Base-by-base conservation (phyloP, 2,113 vertebrate genomes). In the Lophura nycthemera region DNA sequence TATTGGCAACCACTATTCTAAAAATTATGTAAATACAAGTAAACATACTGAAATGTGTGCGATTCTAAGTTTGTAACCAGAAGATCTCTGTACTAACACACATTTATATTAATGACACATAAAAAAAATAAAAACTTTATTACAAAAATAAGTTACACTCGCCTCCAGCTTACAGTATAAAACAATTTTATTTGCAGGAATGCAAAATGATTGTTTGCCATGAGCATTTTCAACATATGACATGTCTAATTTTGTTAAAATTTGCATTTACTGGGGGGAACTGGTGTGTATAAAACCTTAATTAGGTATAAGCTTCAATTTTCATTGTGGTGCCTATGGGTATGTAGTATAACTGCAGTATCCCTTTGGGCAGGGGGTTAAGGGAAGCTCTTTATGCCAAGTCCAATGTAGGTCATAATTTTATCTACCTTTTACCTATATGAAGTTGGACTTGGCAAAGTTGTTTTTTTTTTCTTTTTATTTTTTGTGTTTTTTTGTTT, bases 81-180 rank as follows among this genome's bases (percentile, higher is more conserved):
- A 98, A 97, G 98, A 97, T 98, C 97, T 98, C 98, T 98, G 97
- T 96, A 98, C 98, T 98, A 98, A 98, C 98, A 98, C 97, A 98
- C 98, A 98, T 98, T 98, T 98, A 98, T 98, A 98, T 98, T 98
- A 98, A 98, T 98, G 98, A 98, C 98, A 98, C 98, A 98, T 98
- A 98, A 98, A 98, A 98, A 98, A 98, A 99, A 99, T 99, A 99
- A 99, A 99, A 99, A 99, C 99, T 99, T 99, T 99, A 99, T 99
- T 99, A 99, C 99, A 99, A 99, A 99, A 99, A 99, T 99, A 99
- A 99, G 99, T 99, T 99, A 99, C 99, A 99, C 99, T 99, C 99
- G 99, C 99, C 99, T 99, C 98, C 99, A 99, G 99, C 99, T 99
- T 99, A 99, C 98, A 99, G 98, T 99, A 99, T 99, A 99, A 99